A percentile compares a stretch with the other conserved stretches of the same genome.
Evolutionary conservation across 2,113 vertebrate species (phyloP).

Genomic region (Brachyistius frenatus): DNA sequence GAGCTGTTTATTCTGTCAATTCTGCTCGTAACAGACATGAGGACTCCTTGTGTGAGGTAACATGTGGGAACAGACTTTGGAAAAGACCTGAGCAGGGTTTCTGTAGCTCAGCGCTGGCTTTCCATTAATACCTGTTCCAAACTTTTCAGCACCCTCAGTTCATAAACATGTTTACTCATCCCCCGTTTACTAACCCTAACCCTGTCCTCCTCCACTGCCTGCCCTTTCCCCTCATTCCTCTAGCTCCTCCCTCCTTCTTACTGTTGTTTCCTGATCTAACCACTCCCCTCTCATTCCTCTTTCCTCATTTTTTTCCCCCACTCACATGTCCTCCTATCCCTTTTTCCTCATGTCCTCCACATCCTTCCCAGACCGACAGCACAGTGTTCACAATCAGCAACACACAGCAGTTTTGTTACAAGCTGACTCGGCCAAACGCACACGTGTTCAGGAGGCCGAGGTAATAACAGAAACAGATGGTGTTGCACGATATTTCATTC

Average conservation of each 20-base stretch:
- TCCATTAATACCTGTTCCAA: not conserved
- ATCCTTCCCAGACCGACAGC: not conserved
- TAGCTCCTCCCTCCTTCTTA: conserved; percentile 14
- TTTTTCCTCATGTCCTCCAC: not conserved
- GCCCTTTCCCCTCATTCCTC: conserved; percentile 36
- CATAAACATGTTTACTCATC: conserved; percentile 72
- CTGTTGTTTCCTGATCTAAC: conserved; percentile 14
- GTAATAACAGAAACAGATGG: conserved; percentile 64
- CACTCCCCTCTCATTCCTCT: not conserved
- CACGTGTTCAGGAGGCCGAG: not conserved
- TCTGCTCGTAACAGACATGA: not conserved
- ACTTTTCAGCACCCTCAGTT: conserved; percentile 10
- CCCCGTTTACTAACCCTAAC: too few species aligned
- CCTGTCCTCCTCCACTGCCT: not conserved
- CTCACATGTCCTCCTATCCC: not conserved
- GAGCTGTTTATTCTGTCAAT: not conserved
- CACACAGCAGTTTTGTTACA: conserved; percentile 39
- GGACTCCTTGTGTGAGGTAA: not conserved
- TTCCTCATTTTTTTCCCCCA: not conserved
- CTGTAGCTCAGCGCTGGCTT: not conserved
- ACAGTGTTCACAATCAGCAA: conserved; percentile 3
- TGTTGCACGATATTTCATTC: not conserved
- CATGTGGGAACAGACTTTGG: not conserved
- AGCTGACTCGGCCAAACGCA: conserved; percentile 4
- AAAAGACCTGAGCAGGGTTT: not conserved